Evolutionary conservation across 2,797 vertebrate species (phyloP).

Genomic region (Mastacembelus armatus): DNA sequence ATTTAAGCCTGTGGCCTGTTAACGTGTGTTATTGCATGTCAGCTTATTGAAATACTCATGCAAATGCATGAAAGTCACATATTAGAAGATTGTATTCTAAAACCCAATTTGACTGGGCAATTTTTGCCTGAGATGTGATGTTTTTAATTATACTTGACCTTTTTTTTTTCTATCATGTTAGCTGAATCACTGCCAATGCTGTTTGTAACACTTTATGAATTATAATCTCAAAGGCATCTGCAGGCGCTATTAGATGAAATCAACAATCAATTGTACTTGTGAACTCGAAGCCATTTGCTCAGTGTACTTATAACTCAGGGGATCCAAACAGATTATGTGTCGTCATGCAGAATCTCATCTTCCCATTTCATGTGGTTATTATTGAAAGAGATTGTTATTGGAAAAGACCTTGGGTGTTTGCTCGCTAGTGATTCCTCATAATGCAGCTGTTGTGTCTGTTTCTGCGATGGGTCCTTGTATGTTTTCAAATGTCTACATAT

Average conservation of each 20-base stretch:
- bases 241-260: constrained; percentile 56
- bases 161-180: constrained; percentile 23
- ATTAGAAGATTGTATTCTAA: constrained; percentile 24
- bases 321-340: constrained; percentile 45
- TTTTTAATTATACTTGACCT: constrained; percentile 38
- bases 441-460: background rate
- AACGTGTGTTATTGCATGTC: constrained; percentile 37
- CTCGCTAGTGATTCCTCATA: constrained; percentile 25
- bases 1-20: constrained; percentile 56
- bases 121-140: constrained; percentile 33
- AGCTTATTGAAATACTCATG: constrained; percentile 32
- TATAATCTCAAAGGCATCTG: constrained; percentile 40
- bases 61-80: constrained; percentile 6
- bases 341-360: constrained; percentile 39
- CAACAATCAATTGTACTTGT: constrained; percentile 54
- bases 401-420: constrained; percentile 47
- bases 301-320: constrained; percentile 51
- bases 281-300: constrained; percentile 42
- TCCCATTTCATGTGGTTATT: constrained; percentile 39
- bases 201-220: constrained; percentile 29
- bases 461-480: background rate
- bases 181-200: constrained; percentile 6
- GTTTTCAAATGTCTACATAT: background rate
- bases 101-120: constrained; percentile 17
- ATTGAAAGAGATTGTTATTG: constrained; percentile 52